Evolutionary conservation across 2,113 vertebrate genomes (phyloP).

Genomic region (Thalassarche chlororhynchos): DNA sequence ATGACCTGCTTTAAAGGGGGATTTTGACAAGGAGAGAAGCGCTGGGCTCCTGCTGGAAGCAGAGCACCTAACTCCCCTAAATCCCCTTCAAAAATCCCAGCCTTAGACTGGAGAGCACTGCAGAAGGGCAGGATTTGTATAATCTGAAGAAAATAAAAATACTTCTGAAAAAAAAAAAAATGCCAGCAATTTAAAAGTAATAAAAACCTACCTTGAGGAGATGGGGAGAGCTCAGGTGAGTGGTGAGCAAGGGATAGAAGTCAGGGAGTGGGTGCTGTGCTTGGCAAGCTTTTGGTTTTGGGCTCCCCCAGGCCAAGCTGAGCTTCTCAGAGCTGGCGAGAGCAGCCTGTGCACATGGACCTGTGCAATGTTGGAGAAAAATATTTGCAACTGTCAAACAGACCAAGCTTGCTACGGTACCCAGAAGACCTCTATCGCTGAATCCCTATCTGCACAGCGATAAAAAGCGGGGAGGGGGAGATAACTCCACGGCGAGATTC

Average conservation of each 20-base stretch:
- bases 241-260: neutral
- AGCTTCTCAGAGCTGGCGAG: accelerated
- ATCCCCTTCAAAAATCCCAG: neutral
- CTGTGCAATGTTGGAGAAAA: neutral
- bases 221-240: neutral
- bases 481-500: conserved; percentile 1
- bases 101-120: neutral
- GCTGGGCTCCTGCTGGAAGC: neutral
- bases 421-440: neutral
- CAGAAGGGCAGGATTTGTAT: neutral
- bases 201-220: neutral
- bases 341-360: neutral
- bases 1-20: neutral
- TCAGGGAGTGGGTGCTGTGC: neutral
- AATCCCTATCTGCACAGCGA: neutral
- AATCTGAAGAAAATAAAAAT: neutral
- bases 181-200: neutral
- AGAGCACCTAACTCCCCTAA: neutral
- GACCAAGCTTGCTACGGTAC: neutral
- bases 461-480: neutral
- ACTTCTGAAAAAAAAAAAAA: neutral
- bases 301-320: neutral
- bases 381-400: neutral
- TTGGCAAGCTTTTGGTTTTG: neutral
- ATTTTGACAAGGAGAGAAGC: neutral